phyloP scores from a whole-genome alignment of 2,888 invertebrate genomes.

The Phaonia tiefii region DNA sequence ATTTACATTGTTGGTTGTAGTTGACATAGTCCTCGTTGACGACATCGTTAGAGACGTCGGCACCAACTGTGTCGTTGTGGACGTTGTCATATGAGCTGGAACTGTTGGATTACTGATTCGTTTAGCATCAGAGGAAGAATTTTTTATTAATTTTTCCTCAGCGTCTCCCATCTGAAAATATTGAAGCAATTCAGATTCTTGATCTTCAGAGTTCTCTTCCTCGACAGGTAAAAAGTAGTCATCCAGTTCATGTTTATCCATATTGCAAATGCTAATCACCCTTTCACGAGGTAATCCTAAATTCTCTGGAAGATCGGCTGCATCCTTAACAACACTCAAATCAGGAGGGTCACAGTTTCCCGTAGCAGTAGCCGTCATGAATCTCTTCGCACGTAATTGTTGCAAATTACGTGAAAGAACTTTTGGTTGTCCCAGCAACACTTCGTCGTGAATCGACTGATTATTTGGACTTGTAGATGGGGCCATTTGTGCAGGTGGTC shows the following conservation, averaged over 20 bases:
- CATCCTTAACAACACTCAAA: conserved; percentile 69
- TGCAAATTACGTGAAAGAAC: conserved; percentile 82
- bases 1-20: conserved; percentile 8
- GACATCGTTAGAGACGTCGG: conserved; percentile 53
- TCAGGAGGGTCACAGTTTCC: conserved; percentile 66
- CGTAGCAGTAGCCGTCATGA: conserved; percentile 69
- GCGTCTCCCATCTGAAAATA: conserved; percentile 85
- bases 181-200: conserved; percentile 91
- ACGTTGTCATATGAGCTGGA: conserved; percentile 80
- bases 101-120: conserved; percentile 76
- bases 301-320: conserved; percentile 76
- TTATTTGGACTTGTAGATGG: conserved; percentile 70
- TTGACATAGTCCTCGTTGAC: conserved; percentile 19
- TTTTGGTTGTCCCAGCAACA: conserved; percentile 74
- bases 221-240: conserved; percentile 85
- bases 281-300: conserved; percentile 85
- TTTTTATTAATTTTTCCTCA: conserved; percentile 77
- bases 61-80: conserved; percentile 67
- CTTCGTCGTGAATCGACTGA: conserved; percentile 73
- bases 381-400: conserved; percentile 81
- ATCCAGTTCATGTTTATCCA: conserved; percentile 90
- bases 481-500: conserved; percentile 80
- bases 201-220: conserved; percentile 88
- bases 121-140: conserved; percentile 79
- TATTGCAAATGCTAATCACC: conserved; percentile 88